Percentiles rank a stretch among this genome's conserved stretches.
These are phyloP conservation scores for Hydrolagus affinis DNA, from an alignment of 2,113 vertebrate genomes.

Conservation along the genomic window DNA sequence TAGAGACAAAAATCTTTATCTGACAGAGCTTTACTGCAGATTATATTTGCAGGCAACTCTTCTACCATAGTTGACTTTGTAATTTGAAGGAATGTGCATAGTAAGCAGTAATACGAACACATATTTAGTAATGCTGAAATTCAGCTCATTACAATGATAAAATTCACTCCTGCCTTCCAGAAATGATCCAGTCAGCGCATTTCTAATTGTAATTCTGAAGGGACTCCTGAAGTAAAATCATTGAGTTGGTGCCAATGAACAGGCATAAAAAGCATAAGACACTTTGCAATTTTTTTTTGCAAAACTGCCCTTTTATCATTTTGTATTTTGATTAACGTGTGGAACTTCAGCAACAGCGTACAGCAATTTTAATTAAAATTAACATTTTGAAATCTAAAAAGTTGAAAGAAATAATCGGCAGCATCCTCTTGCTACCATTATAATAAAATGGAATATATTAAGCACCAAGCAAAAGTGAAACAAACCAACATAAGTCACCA, in stretches of 20 bases:
- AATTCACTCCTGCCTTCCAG: not conserved
- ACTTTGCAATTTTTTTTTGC: not conserved
- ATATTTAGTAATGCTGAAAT: not conserved
- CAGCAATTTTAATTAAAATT: too few species aligned
- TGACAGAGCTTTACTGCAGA: not conserved
- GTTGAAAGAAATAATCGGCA: too few species aligned
- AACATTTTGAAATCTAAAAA: too few species aligned
- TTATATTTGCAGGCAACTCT: not conserved
- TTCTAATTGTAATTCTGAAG: conserved; percentile 15
- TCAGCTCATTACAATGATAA: not conserved
- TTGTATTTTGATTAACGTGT: not conserved
- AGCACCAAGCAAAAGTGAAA: too few species aligned
- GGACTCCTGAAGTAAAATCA: not conserved
- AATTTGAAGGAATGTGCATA: not conserved
- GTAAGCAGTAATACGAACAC: not conserved
- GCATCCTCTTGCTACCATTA: too few species aligned
- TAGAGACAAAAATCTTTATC: not conserved
- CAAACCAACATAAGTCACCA: too few species aligned
- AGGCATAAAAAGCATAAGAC: not conserved
- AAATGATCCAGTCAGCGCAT: not conserved
- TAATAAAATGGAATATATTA: too few species aligned
- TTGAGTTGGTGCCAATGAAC: not conserved
- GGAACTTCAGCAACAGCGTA: too few species aligned
- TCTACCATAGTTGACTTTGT: not conserved
- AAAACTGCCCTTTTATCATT: not conserved